Conservation (phyloP, 2,888 invertebrate species). For the Heterodera filipjevi region DNA sequence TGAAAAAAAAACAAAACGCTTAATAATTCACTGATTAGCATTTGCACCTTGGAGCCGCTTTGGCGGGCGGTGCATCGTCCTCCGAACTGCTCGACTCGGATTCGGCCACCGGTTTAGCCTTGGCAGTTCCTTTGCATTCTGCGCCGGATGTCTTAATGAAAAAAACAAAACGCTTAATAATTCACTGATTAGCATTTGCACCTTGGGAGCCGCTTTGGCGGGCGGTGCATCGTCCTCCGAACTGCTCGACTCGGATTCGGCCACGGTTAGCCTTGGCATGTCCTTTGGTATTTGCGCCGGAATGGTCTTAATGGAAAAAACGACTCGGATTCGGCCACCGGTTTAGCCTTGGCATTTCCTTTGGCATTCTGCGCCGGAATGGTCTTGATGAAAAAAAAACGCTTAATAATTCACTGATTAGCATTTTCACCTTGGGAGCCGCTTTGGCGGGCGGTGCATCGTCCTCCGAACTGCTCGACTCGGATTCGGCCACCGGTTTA, state of each 20-base stretch:
- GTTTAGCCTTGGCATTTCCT: constrained; percentile 8
- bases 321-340: neutral
- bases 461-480: neutral
- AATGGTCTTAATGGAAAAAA: too few relatives aligned
- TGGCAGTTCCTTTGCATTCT: too few relatives aligned
- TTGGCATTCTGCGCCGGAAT: too few relatives aligned
- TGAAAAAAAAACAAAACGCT: neutral
- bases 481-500: constrained; percentile 8
- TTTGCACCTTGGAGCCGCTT: too few relatives aligned
- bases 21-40: too few relatives aligned
- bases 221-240: constrained; percentile 30
- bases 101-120: too few relatives aligned
- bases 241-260: too few relatives aligned
- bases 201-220: constrained; percentile 35
- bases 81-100: too few relatives aligned
- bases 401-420: neutral
- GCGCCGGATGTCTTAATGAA: constrained; percentile 16
- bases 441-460: constrained; percentile 13
- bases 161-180: neutral
- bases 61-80: too few relatives aligned
- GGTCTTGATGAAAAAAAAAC: neutral
- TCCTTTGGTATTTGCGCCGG: too few relatives aligned
- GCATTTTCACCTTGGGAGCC: too few relatives aligned
- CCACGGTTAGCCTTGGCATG: too few relatives aligned
- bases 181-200: neutral